Evolutionary conservation across 2,888 invertebrate genomes (phyloP), one percentile per base, ranked within the genome.

Genomic region (Aricia artaxerxes): DNA sequence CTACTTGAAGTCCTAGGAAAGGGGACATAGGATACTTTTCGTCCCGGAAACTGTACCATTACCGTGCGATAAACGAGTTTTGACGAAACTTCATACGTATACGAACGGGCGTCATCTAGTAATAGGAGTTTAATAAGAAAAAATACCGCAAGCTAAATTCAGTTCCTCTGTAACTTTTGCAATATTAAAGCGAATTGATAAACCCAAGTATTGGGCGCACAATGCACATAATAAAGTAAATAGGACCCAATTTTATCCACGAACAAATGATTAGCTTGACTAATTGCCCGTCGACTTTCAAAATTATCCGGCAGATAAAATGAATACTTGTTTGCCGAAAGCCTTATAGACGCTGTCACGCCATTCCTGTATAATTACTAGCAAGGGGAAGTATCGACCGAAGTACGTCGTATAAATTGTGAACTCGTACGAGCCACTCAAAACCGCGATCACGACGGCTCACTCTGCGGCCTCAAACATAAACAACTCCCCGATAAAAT

Each of bases 361-460:
- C 35, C 35, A 69, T 69, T 69, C 13, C 69, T 44, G 73, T 75
- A 49, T 75, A 75, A 75, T 75, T 75, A 75, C 31, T 40, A 49
- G 49, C 49, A 49, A 49, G 49, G 75, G 75, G 24, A 49, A 44
- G 75, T 75, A 75, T 75, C 75, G 75, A 75, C 75, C 49, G 75
- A 9, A 49, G 9, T n/a, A 75, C 75, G 69, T 5, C 16, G 69
- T 69, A 38, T 69, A 69, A 69, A 69, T 69, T 69, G 35, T 69
- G 69, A 35, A 16, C 69, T 69, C 69, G 69, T 69, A 69, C 69
- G 69, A 69, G 69, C 69, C 69, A 69, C 69, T 69, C 35, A 5
- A 38, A 38, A 13, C 31, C 24, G 61, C 31, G 61, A 64, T 69
- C 69, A 69, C 69, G 35, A 69, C 35, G 24, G 35, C 35, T 13